A percentile compares a stretch with the other conserved stretches of the same genome.
These are phyloP conservation scores for Aphrophora alni DNA, from an alignment of 2,888 invertebrate genomes.

Conservation along the genomic window DNA sequence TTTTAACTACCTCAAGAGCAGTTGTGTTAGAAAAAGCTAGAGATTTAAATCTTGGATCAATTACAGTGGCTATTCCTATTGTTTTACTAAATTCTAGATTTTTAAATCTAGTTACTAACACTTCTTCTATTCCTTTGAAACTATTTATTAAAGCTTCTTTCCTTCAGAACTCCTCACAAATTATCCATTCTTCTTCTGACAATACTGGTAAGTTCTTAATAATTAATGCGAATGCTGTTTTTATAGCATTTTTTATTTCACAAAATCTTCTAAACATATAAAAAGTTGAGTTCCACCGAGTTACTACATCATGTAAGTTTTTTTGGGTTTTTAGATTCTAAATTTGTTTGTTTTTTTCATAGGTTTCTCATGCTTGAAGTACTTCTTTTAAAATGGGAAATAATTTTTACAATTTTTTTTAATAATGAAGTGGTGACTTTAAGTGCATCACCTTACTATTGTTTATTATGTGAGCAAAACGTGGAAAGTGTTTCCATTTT, in stretches of 20 bases:
- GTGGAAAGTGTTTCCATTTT: conserved; percentile 51
- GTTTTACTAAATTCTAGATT: not conserved
- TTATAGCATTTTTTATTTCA: not conserved
- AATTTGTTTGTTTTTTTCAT: not conserved
- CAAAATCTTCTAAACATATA: no score
- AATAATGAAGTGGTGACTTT: conserved; percentile 28
- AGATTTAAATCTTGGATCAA: not conserved
- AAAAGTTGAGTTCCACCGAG: no score
- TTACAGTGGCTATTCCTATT: not conserved
- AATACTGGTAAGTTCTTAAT: no score
- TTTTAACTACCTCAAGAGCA: no score
- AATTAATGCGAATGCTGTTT: not conserved
- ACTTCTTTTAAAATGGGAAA: not conserved
- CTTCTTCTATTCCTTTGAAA: not conserved
- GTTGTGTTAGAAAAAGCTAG: no score
- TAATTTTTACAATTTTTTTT: conserved; percentile 39
- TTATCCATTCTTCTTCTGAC: no score
- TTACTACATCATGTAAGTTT: no score
- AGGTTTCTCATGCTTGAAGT: not conserved
- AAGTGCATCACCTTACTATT: conserved; percentile 42
- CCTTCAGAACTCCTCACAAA: no score
- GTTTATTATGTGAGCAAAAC: conserved; percentile 48
- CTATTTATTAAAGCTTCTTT: not conserved
- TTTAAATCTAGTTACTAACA: not conserved
- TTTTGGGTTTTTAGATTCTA: no score